These are phyloP conservation scores for Mandrillus leucophaeus DNA, from an alignment of 2,113 vertebrate genomes.

Conservation along the genomic window DNA sequence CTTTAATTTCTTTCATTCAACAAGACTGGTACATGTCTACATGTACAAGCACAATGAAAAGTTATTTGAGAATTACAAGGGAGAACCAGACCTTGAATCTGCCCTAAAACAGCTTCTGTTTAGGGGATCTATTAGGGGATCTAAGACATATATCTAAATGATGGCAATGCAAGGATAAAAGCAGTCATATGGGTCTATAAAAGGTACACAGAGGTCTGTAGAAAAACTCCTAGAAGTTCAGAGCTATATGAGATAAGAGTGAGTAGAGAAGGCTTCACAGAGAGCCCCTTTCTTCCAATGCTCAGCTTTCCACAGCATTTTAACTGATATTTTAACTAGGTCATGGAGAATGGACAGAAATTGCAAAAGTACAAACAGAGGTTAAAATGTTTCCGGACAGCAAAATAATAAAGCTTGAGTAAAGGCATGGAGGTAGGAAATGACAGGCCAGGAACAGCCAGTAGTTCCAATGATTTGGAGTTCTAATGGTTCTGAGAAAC, in stretches of 20 bases:
- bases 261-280: neutral
- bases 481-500: neutral
- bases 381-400: neutral
- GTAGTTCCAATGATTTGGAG: neutral
- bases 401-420: neutral
- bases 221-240: neutral
- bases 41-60: neutral
- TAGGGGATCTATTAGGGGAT: neutral
- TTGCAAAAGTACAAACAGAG: neutral
- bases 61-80: constrained; percentile 16
- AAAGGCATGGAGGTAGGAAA: neutral
- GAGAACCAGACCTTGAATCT: neutral
- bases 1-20: neutral
- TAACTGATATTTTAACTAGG: neutral
- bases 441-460: neutral
- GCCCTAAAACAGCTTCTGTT: neutral
- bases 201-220: neutral
- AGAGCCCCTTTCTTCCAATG: neutral
- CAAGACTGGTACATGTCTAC: neutral
- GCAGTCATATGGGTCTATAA: neutral
- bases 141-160: neutral
- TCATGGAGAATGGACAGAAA: constrained; percentile 8
- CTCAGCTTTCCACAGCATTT: neutral
- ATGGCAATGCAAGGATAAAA: neutral
- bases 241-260: neutral